A percentile compares a stretch with the other conserved stretches of the same genome.
Evolutionary conservation across 2,113 vertebrate genomes (phyloP).

Genomic region (Xiphorhynchus elegans): DNA sequence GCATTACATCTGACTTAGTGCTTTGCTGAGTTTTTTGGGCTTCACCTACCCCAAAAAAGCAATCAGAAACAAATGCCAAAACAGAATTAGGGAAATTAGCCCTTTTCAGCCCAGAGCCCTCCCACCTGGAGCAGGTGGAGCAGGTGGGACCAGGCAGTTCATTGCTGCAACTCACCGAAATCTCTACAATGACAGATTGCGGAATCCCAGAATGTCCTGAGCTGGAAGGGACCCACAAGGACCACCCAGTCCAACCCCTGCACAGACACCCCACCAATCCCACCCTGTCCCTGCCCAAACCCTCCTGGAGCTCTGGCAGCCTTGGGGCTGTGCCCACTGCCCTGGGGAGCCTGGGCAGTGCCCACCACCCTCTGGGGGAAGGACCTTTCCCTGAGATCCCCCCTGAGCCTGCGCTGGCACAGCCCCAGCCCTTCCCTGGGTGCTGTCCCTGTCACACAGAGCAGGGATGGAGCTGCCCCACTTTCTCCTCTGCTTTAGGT

Average conservation of each 20-base stretch:
- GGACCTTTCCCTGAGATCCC: not conserved
- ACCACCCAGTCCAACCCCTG: not conserved
- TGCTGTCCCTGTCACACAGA: not conserved
- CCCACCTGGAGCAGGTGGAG: not conserved
- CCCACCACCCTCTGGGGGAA: not conserved
- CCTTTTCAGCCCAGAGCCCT: not conserved
- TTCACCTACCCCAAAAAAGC: not conserved
- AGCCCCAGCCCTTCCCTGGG: not conserved
- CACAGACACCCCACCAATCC: too few species aligned
- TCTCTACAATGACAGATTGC: not conserved
- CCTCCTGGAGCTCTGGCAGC: not conserved
- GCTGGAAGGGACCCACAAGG: not conserved
- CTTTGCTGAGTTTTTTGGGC: not conserved
- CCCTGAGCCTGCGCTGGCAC: not conserved
- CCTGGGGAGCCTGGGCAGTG: not conserved
- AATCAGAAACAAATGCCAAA: not conserved
- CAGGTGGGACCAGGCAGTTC: not conserved
- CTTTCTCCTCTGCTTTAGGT: not conserved
- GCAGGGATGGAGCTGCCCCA: not conserved
- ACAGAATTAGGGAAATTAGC: not conserved
- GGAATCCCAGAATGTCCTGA: not conserved
- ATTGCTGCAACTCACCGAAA: not conserved
- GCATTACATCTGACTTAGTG: not conserved
- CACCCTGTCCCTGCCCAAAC: not conserved
- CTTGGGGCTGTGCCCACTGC: not conserved